Evolutionary conservation across 2,113 vertebrate genomes (phyloP).

Genomic region (Colossoma macropomum): DNA sequence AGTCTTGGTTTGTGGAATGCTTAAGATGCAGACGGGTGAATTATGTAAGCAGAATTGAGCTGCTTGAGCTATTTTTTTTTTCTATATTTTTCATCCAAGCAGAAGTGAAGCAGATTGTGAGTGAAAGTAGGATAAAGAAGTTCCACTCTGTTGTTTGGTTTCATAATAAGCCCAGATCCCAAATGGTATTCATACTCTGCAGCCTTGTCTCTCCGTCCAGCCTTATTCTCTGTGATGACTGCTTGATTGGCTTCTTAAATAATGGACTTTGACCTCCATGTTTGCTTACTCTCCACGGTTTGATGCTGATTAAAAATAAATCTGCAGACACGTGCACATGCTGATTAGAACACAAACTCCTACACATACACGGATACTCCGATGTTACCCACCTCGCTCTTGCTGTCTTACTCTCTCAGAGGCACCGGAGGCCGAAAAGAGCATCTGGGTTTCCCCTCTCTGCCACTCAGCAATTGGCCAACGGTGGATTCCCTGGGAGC

Average conservation of each 20-base stretch:
- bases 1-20: background rate
- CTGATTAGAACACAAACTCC: background rate
- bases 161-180: slow-evolving; percentile 32
- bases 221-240: background rate
- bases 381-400: background rate
- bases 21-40: slow-evolving; percentile 13
- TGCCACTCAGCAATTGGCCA: slow-evolving; percentile 25
- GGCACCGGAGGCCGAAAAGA: slow-evolving; percentile 2
- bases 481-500: slow-evolving; percentile 40
- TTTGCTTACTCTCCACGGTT: slow-evolving; percentile 8
- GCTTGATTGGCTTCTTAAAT: background rate
- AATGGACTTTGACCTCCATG: background rate
- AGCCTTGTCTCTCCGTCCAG: background rate
- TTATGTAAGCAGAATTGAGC: slow-evolving; percentile 30
- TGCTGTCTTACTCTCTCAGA: slow-evolving; percentile 12
- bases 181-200: background rate
- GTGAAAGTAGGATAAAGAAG: slow-evolving; percentile 22
- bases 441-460: slow-evolving; percentile 31
- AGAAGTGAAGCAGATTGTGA: slow-evolving; percentile 25
- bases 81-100: background rate
- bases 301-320: slow-evolving; percentile 12
- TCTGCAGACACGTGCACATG: background rate
- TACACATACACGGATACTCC: background rate
- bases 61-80: background rate
- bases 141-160: slow-evolving; percentile 9